These are phyloP conservation scores for Odontomachus brunneus DNA, from an alignment of 1,140 invertebrate genomes.

Conservation along the genomic window DNA sequence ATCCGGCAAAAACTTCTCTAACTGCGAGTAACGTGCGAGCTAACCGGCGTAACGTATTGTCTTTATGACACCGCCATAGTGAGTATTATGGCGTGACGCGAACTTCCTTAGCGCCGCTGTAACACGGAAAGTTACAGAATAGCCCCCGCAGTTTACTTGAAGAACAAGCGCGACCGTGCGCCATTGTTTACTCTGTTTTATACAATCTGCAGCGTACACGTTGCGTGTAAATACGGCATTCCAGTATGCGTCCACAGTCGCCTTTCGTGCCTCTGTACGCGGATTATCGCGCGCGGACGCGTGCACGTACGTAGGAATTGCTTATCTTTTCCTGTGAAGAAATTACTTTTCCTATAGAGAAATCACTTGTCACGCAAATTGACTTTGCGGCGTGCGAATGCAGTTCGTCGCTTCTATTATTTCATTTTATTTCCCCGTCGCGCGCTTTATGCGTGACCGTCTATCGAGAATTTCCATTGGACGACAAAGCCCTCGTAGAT, in stretches of 20 bases:
- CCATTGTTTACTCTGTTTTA: conserved; percentile 51
- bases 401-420: neutral
- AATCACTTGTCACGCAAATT: neutral
- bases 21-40: conserved; percentile 3
- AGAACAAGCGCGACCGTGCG: conserved; percentile 28
- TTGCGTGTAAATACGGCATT: conserved; percentile 22
- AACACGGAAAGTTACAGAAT: conserved; percentile 50
- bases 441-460: conserved; percentile 25
- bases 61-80: conserved; percentile 41
- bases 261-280: neutral
- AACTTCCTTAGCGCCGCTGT: conserved; percentile 46
- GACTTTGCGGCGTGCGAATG: too few species aligned
- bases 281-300: too few species aligned
- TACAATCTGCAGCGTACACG: conserved; percentile 27
- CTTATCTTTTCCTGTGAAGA: neutral
- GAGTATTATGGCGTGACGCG: conserved; percentile 46
- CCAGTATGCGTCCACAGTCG: too few species aligned
- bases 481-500: conserved; percentile 38
- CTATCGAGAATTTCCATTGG: conserved; percentile 56
- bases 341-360: neutral
- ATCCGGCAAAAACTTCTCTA: conserved; percentile 12
- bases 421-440: conserved; percentile 14
- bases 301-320: neutral
- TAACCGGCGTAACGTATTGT: conserved; percentile 48
- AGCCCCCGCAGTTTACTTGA: conserved; percentile 47